Evolutionary conservation across 2,888 invertebrate genomes (phyloP), one percentile per base, ranked within the genome.

Genomic region (Drosophila anomalipes): DNA sequence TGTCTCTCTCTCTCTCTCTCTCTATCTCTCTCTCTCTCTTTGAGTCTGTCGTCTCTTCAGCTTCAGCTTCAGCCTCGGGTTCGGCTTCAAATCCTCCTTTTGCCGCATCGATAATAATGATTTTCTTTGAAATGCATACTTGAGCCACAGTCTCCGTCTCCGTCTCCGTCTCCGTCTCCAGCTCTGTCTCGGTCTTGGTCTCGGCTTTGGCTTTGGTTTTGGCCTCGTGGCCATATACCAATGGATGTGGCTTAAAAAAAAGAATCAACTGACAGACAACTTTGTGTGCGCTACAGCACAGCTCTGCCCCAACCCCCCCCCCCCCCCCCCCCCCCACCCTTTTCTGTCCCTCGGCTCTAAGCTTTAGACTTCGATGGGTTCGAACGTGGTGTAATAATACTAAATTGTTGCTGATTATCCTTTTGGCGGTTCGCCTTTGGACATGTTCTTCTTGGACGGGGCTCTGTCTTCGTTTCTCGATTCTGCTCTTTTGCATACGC

Each of bases 391-490:
- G 92, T 92, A 93, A 93, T 92, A 92, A 92, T 92, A 92, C 91
- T 92, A 93, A 93, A 93, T 92, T 93, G 92, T 92, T 92, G 91
- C 92, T 92, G 92, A 92, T 93, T 93, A 93, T 93, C 92, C 92
- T 92, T 92, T 91, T 91, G 91, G 91, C 91, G 91, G 91, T 91
- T 91, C 81, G 79, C 89, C 89, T 87, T 87, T 89, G 80, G 89
- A 87, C 85, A 89, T 83, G 74, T 88, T 81, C 87, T 77, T 59
- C 87, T 75, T 57, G 70, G 58, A 77, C 70, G 58, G 54, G 59
- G 59, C 67, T 47, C 58, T 44, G 71, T 74, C 77, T 70, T 16
- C 65, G 68, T 60, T 63, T 70, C 62, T 65, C 19, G 56, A 62
- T 32, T 54, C 49, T 59, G 51, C 81, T 86, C 82, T 82, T 87